phyloP scores from a whole-genome alignment of 2,888 invertebrate genomes.

The Ceratothoa steindachneri region DNA sequence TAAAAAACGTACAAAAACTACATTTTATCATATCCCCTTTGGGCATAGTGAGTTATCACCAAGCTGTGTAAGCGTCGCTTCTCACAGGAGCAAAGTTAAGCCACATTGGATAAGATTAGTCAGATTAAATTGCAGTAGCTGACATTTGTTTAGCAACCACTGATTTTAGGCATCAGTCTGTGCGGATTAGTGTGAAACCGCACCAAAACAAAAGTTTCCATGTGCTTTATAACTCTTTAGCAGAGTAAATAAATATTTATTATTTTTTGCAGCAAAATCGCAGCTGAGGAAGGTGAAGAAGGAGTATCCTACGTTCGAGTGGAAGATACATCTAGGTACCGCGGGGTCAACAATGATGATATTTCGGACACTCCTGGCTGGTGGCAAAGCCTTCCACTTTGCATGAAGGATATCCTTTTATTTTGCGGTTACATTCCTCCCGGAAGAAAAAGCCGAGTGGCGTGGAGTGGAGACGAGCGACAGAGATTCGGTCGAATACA shows the following conservation, averaged over 20 bases:
- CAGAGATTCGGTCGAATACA: slow-evolving; percentile 35
- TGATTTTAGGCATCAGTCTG: too few relatives aligned
- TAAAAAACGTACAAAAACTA: too few relatives aligned
- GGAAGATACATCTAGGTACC: slow-evolving; percentile 33
- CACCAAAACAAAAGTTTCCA: too few relatives aligned
- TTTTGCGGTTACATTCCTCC: slow-evolving; percentile 29
- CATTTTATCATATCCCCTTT: too few relatives aligned
- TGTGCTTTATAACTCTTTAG: too few relatives aligned
- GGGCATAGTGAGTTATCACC: too few relatives aligned
- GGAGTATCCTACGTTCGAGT: slow-evolving; percentile 41
- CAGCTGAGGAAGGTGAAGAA: slow-evolving; percentile 35
- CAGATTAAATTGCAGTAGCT: too few relatives aligned
- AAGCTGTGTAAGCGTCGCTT: too few relatives aligned
- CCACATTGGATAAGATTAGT: too few relatives aligned
- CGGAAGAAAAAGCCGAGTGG: slow-evolving; percentile 24
- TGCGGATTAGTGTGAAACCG: too few relatives aligned
- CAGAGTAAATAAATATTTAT: background rate
- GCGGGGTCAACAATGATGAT: slow-evolving; percentile 24
- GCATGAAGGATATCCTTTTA: slow-evolving; percentile 22
- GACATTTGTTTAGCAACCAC: too few relatives aligned
- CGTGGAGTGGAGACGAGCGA: slow-evolving; percentile 46
- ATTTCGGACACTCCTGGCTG: slow-evolving; percentile 18
- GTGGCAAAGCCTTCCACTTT: slow-evolving; percentile 41
- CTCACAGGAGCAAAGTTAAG: too few relatives aligned
- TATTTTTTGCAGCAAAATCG: slow-evolving; percentile 32